These are phyloP conservation scores for Umimayanthus kanabou DNA, from an alignment of 92 coral and sea anemone genomes.

Conservation along the genomic window DNA sequence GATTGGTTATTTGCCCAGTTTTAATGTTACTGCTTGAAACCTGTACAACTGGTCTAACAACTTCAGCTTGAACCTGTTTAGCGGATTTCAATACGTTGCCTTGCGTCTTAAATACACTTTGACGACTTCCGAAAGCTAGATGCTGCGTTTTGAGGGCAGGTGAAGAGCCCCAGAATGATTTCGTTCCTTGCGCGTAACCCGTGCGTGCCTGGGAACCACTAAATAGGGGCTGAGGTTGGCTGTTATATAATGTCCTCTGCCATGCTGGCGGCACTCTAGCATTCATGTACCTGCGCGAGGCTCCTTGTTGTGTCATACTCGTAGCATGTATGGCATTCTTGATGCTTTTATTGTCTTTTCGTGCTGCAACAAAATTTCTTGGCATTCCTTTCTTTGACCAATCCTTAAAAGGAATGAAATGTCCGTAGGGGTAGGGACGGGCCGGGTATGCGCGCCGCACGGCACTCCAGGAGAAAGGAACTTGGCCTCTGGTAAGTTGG, in stretches of 20 bases:
- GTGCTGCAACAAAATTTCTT: neutral
- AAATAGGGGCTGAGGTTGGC: neutral
- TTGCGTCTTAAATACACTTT: neutral
- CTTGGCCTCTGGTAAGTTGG: neutral
- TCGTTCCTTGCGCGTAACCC: neutral
- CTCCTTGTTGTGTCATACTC: neutral
- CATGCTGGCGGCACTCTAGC: neutral
- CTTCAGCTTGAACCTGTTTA: neutral
- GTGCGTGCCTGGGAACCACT: neutral
- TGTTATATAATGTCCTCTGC: neutral
- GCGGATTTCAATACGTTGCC: neutral
- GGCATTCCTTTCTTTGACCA: slow-evolving; percentile 41
- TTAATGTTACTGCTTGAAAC: neutral
- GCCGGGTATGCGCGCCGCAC: slow-evolving; percentile 11
- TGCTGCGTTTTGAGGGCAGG: neutral
- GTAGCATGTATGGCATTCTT: slow-evolving; percentile 2
- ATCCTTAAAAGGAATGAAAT: slow-evolving; percentile 34
- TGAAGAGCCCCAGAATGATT: slow-evolving; percentile 21
- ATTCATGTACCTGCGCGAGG: slow-evolving; percentile 11
- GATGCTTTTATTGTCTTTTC: neutral
- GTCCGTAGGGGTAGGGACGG: neutral
- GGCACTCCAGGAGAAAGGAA: neutral
- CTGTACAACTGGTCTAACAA: neutral
- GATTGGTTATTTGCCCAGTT: neutral
- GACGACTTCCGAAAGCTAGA: neutral